Conservation (phyloP, 1,140 invertebrate species). For the Diorhabda sublineata region DNA sequence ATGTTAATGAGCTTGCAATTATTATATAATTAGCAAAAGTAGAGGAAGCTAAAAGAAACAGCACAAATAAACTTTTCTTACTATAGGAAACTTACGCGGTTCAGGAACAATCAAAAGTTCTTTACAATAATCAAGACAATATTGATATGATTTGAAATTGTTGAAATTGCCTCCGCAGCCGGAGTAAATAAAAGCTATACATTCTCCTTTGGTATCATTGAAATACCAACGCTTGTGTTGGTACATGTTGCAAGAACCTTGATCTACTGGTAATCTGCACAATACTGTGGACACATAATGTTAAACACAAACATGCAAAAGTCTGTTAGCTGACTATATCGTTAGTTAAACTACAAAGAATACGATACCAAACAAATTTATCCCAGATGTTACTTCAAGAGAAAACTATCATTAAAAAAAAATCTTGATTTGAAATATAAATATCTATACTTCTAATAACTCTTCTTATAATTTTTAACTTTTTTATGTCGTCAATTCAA, state of each 20-base stretch:
- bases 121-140: constrained; percentile 60
- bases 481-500: too few relatives aligned
- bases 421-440: too few relatives aligned
- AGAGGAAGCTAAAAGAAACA: too few relatives aligned
- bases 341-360: too few relatives aligned
- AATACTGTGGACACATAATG: constrained; percentile 25
- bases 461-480: too few relatives aligned
- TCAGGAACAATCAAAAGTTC: constrained; percentile 46
- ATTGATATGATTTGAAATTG: constrained; percentile 69
- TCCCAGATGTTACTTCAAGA: too few relatives aligned
- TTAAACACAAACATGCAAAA: constrained; percentile 7
- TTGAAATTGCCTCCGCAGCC: constrained; percentile 78
- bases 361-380: too few relatives aligned
- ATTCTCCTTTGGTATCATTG: constrained; percentile 65
- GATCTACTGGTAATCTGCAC: constrained; percentile 61
- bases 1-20: too few relatives aligned
- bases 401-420: too few relatives aligned
- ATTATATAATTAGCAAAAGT: too few relatives aligned
- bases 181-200: constrained; percentile 73
- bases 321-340: neutral
- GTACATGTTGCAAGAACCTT: constrained; percentile 66
- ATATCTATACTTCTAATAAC: too few relatives aligned
- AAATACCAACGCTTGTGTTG: constrained; percentile 74
- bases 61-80: neutral
- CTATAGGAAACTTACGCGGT: constrained; percentile 45